Evolutionary conservation across 2,888 invertebrate genomes (phyloP), one percentile per base, ranked within the genome.

Genomic region (Ichneumoninae sp.): DNA sequence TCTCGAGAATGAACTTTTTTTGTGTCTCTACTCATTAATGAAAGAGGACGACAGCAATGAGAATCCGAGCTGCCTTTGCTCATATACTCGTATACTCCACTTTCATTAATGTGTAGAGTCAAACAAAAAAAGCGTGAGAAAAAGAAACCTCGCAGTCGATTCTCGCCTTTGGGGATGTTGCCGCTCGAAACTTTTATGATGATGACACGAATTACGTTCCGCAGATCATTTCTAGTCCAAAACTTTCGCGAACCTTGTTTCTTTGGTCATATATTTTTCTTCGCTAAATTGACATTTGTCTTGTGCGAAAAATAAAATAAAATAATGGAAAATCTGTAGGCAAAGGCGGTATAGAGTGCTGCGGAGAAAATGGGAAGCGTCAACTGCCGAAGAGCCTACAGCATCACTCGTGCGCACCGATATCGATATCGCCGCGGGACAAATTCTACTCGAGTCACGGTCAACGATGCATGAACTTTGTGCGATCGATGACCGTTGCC

Each of bases 341-440:
- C 72, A 70, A 80, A 13, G 88, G 89, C 16, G 95, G 95, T 0
- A 95, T 95, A 83, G 94, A 95, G 86, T 95, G 95, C 90, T 95
- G 95, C 86, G 87, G 94, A 4, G 93, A 93, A 50, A 93, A 94
- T 52, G 95, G 95, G 0, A 88, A 91, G 0, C 94, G 93, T 62
- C 90, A 94, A 8, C 90, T 95, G 0, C 94, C 95, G 0, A 89
- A 93, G 30, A 71, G 62, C 19, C 54, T 82, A 33, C 88, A 83
- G 86, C 95, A 96, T 90, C 95, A 95, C 82, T 95, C 95, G 52
- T 96, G 96, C 86, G 94, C 95, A 57, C 95, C 96, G 0, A 96
- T 96, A 86, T 92, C 92, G 16, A 94, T 96, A 7, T 94, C 95
- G 0, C 93, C 94, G 0, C 93, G 94, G 62, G 96, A 96, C 88